Conservation (phyloP, 2,888 invertebrate species). For the Colostygia pectinataria region DNA sequence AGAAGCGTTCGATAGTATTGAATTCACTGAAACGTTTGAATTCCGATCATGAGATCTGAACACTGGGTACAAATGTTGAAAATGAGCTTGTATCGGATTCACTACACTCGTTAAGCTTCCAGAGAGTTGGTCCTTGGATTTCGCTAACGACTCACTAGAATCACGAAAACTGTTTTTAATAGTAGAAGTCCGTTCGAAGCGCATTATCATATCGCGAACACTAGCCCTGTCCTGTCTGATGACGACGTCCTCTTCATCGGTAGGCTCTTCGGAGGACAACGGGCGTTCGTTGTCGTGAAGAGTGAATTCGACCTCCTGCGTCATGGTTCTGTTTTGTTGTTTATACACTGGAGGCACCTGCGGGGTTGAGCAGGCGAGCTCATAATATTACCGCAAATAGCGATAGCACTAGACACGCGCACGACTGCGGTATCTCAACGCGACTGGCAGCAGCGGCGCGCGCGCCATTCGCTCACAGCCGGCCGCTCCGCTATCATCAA, state of each 20-base stretch:
- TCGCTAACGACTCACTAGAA: conserved; percentile 67
- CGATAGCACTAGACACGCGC: conserved; percentile 23
- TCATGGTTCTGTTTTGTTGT: conserved; percentile 60
- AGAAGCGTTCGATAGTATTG: conserved; percentile 73
- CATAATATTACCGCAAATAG: conserved; percentile 61
- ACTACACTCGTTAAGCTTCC: conserved; percentile 71
- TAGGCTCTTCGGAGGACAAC: conserved; percentile 56
- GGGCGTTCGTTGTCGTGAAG: conserved; percentile 61
- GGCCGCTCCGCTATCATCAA: conserved; percentile 37
- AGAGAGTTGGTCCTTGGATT: conserved; percentile 57
- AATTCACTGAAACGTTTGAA: conserved; percentile 78
- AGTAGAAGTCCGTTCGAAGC: conserved; percentile 68
- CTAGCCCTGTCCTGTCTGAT: conserved; percentile 64
- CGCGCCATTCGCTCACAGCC: conserved; percentile 39
- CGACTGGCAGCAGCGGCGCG: conserved; percentile 59
- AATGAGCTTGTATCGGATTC: conserved; percentile 68
- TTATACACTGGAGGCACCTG: conserved; percentile 57
- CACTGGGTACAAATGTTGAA: conserved; percentile 66
- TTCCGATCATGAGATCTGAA: conserved; percentile 68
- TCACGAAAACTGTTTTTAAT: conserved; percentile 52
- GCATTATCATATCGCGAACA: conserved; percentile 73
- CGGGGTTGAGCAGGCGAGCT: conserved; percentile 54
- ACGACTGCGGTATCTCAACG: conserved; percentile 47
- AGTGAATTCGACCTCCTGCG: conserved; percentile 65
- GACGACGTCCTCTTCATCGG: conserved; percentile 67